These are phyloP conservation scores for Drosophila eohydei DNA, from an alignment of 2,888 invertebrate genomes.

Conservation along the genomic window DNA sequence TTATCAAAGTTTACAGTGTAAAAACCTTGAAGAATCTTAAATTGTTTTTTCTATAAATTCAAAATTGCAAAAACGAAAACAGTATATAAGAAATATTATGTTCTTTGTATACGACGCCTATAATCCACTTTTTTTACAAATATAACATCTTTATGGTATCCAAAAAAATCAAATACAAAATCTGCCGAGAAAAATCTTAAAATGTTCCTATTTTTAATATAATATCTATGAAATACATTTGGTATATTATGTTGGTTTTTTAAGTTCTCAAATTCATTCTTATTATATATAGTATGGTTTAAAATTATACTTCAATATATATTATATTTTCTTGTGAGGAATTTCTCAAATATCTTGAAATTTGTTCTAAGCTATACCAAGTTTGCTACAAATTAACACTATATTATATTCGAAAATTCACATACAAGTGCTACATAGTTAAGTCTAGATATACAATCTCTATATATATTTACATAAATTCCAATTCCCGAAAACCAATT, in stretches of 20 bases:
- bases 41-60: too few species aligned
- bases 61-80: too few species aligned
- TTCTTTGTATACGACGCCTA: not conserved
- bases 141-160: not conserved
- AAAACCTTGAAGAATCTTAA: too few species aligned
- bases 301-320: not conserved
- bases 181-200: too few species aligned
- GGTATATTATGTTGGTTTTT: too few species aligned
- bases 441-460: not conserved
- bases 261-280: too few species aligned
- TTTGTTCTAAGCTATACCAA: not conserved
- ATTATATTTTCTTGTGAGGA: not conserved
- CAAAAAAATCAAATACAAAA: too few species aligned
- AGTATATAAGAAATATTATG: too few species aligned
- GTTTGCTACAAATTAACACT: not conserved
- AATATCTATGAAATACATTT: too few species aligned
- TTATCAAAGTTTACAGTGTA: not conserved
- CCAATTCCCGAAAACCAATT: conserved; percentile 18
- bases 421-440: conserved; percentile 1
- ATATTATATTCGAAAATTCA: not conserved
- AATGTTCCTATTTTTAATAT: too few species aligned
- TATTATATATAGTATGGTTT: not conserved
- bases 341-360: not conserved
- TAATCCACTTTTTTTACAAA: not conserved
- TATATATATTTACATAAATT: conserved; percentile 3